phyloP scores from a whole-genome alignment of 92 coral and sea anemone species.

The Zoanthus solanderi region DNA sequence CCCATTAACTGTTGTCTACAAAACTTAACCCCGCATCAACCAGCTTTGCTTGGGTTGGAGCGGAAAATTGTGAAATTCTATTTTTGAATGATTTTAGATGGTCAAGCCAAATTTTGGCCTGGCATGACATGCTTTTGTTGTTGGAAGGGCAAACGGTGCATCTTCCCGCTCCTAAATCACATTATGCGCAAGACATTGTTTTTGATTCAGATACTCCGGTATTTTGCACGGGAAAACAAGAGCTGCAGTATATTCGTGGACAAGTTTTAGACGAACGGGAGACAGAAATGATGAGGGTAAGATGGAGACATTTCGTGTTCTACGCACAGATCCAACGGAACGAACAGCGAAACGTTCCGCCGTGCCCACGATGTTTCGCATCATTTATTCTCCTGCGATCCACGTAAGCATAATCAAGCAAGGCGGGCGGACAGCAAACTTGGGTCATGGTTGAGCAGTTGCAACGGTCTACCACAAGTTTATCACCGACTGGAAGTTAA shows the following conservation, averaged over 20 bases:
- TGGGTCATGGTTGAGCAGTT: slow-evolving; percentile 18
- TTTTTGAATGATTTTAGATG: slow-evolving; percentile 53
- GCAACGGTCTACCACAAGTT: slow-evolving; percentile 23
- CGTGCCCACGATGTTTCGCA: no score
- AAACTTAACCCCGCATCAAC: slow-evolving; percentile 45
- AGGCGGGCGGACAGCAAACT: slow-evolving; percentile 6
- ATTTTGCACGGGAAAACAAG: no score
- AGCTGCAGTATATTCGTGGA: no score
- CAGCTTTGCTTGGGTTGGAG: slow-evolving; percentile 52
- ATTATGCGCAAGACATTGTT: no score
- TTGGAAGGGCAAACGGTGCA: no score
- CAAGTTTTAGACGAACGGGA: no score
- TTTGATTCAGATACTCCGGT: no score
- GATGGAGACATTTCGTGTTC: no score
- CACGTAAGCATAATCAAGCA: not conserved
- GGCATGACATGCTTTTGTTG: slow-evolving; percentile 26
- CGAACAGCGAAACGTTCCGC: no score
- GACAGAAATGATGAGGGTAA: no score
- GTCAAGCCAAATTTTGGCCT: slow-evolving; percentile 39
- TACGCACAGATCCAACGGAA: no score
- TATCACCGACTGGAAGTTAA: not conserved
- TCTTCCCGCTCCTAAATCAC: no score
- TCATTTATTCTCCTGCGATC: slow-evolving; percentile 22
- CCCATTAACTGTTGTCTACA: slow-evolving; percentile 30
- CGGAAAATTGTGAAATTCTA: slow-evolving; percentile 34